Percentiles rank a stretch among this genome's conserved stretches.
Evolutionary conservation across 2,888 invertebrate species (phyloP).

Genomic region (Drosophila leonis): DNA sequence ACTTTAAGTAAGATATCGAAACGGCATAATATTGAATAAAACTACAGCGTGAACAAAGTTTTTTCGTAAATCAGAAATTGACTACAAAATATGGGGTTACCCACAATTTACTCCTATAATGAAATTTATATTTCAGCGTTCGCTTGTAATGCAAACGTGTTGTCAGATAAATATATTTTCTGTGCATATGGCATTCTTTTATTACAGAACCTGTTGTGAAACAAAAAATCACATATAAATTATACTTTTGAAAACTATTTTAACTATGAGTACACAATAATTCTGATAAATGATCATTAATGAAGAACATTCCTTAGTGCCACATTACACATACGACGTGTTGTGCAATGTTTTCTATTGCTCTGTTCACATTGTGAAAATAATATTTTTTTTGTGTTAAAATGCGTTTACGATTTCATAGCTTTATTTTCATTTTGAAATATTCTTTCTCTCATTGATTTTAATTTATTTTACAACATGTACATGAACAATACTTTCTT

Average conservation of each 20-base stretch:
- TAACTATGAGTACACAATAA: background rate
- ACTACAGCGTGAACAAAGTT: background rate
- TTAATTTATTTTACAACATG: no score
- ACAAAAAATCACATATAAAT: background rate
- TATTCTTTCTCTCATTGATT: no score
- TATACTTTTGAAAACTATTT: background rate
- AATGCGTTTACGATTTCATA: background rate
- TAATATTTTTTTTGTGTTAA: background rate
- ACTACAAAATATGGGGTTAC: background rate
- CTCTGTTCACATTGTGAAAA: background rate
- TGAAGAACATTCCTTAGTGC: background rate
- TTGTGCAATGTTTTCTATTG: background rate
- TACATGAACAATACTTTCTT: no score
- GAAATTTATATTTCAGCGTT: background rate
- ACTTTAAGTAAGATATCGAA: background rate
- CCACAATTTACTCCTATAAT: background rate
- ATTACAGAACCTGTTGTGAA: background rate
- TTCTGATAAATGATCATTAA: background rate
- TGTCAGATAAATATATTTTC: background rate
- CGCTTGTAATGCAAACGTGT: background rate
- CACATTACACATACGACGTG: constrained; percentile 14
- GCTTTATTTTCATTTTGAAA: no score
- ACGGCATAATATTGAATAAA: background rate
- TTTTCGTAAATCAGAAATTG: background rate
- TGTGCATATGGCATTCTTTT: background rate